phyloP scores from a whole-genome alignment of 1,140 invertebrate genomes.

The Zaprionus inermis region DNA sequence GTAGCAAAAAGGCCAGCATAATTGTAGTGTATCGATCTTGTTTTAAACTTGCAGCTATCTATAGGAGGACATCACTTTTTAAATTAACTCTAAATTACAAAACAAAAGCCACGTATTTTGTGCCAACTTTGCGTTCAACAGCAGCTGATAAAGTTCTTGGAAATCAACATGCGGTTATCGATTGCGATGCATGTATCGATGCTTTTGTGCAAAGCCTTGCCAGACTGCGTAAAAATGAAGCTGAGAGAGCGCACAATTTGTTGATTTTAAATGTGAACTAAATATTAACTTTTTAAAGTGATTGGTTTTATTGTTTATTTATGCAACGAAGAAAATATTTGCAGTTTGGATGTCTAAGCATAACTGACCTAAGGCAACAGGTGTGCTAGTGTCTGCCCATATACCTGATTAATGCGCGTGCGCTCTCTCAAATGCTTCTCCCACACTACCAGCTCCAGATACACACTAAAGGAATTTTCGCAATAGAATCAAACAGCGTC shows the following conservation, averaged over 20 bases:
- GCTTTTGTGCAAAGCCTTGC: conserved; percentile 7
- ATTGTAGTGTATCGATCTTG: conserved; percentile 8
- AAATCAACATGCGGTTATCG: conserved; percentile 23
- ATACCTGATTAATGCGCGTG: conserved; percentile 43
- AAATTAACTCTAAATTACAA: conserved; percentile 49
- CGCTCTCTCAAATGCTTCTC: conserved; percentile 44
- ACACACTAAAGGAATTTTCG: conserved; percentile 68
- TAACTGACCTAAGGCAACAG: conserved; percentile 49
- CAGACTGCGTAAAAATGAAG: conserved; percentile 2
- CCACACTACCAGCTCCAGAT: conserved; percentile 47
- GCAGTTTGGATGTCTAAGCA: background rate
- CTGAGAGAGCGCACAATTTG: background rate
- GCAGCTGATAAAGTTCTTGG: conserved; percentile 41
- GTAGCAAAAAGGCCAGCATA: conserved; percentile 54
- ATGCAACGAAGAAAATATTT: background rate
- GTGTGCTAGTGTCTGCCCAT: background rate
- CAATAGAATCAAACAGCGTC: conserved; percentile 7
- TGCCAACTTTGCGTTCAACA: conserved; percentile 36
- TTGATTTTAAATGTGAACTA: background rate
- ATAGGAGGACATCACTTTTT: conserved; percentile 51
- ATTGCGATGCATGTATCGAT: conserved; percentile 22
- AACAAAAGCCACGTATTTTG: conserved; percentile 60
- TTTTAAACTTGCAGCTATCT: conserved; percentile 49
- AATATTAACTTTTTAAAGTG: background rate
- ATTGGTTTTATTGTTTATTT: background rate